Conservation (phyloP, 1,140 invertebrate species). For the Plutomurus gul region DNA sequence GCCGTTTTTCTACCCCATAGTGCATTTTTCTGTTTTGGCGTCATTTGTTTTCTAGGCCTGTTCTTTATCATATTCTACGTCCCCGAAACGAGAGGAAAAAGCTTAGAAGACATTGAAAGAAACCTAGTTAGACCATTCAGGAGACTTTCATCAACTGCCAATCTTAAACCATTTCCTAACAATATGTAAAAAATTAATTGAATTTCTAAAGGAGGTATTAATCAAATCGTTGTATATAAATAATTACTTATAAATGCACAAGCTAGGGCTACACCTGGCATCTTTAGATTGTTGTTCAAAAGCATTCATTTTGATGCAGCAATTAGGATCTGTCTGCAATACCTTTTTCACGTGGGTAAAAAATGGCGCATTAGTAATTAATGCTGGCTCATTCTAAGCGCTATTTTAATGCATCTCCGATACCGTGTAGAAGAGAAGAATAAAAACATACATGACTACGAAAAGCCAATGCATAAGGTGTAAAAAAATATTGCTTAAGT, state of each 20-base stretch:
- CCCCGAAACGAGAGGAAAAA: conserved; percentile 66
- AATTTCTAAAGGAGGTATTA: neutral
- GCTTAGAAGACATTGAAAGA: conserved; percentile 65
- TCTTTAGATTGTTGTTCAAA: no score
- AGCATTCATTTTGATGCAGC: no score
- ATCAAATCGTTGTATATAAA: neutral
- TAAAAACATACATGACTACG: no score
- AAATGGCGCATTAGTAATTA: no score
- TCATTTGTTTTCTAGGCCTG: conserved; percentile 59
- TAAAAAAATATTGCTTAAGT: no score
- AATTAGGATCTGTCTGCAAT: no score
- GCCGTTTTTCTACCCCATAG: conserved; percentile 59
- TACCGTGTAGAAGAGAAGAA: no score
- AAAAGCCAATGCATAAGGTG: no score
- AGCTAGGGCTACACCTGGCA: neutral
- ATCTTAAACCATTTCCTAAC: conserved; percentile 51
- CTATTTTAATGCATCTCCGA: no score
- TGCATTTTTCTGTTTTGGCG: conserved; percentile 57
- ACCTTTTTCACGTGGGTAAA: no score
- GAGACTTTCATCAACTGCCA: conserved; percentile 50
- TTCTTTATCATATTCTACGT: conserved; percentile 63
- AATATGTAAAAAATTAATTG: conserved; percentile 47
- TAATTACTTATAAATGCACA: neutral
- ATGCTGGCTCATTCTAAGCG: no score
- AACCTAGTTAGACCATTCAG: conserved; percentile 45